Base-by-base conservation (phyloP, 1,140 invertebrate genomes). In the Diabrotica undecimpunctata region DNA sequence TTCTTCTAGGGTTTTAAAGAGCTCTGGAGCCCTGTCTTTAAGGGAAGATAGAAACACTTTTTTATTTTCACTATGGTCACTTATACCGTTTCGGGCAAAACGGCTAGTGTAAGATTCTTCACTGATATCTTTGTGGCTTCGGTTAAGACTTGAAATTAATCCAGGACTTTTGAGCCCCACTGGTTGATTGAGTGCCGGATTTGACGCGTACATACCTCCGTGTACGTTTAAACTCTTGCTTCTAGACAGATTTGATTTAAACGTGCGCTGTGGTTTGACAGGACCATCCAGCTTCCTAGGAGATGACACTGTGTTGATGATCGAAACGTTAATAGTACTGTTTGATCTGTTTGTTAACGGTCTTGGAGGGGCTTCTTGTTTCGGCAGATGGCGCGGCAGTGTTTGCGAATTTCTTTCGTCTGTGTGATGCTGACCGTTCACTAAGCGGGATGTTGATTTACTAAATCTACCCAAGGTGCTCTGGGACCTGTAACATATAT, bases 181-280 rank as follows among this genome's bases (percentile, higher is more conserved):
- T 7, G 87, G 85, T 71, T 84, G 81, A 72, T 87, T 87, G 13
- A 93, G 75, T 66, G 92, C 89, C 11, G 89, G 87, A 76, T 88
- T 92, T 0, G 89, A 91, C 71, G 89, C 90, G 78, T 91, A 90
- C 70, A 87, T 83, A 55, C 72, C 70, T 8, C 66, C 71, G 69
- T 91, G 88, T 54, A 92, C 88, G 80, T 91, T 92, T 79, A 94
- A 92, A 78, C 91, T 93, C 78, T 93, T 91, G 79, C 91, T 93
- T 59, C 91, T 81, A 13, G 88, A 86, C 9, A 94, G 78, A 41
- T 81, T 82, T 0, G 89, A 86, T 72, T 88, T 90, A 75, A 91
- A 91, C 9, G 88, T 89, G 66, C 90, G 79, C 38, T 89, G 87
- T 3, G 88, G 89, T 77, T 92, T 91, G 0, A 83, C 84, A 0